Percentiles rank a stretch among this genome's conserved stretches.
Conservation (phyloP, 1,140 invertebrate genomes). For the Rhizoglyphus robini region DNA sequence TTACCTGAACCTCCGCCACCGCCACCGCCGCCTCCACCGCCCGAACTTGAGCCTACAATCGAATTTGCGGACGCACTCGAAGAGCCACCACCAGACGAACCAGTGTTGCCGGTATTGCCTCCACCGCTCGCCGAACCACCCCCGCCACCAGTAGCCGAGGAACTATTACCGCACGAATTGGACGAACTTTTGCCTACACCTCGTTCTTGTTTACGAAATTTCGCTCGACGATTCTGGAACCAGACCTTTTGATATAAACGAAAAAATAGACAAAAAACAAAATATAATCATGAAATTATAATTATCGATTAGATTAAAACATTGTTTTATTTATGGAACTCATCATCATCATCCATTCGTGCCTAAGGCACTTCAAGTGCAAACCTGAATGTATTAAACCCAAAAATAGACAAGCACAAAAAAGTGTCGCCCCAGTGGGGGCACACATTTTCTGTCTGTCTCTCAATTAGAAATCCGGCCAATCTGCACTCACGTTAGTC, state of each 20-base stretch:
- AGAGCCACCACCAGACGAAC: not conserved
- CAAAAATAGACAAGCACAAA: too few relatives aligned
- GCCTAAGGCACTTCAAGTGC: too few relatives aligned
- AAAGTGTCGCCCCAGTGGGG: too few relatives aligned
- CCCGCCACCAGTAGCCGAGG: not conserved
- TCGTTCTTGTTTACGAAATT: constrained; percentile 37
- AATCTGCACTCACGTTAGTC: too few relatives aligned
- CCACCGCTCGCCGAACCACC: not conserved
- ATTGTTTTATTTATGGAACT: too few relatives aligned
- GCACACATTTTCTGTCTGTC: too few relatives aligned
- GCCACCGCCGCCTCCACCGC: not conserved
- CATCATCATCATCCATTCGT: too few relatives aligned
- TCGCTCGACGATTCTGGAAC: constrained; percentile 84
- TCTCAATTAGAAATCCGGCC: too few relatives aligned
- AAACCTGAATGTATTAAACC: too few relatives aligned
- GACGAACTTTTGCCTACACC: not conserved
- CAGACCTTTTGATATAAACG: constrained; percentile 52
- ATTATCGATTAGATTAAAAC: too few relatives aligned
- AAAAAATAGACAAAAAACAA: not conserved
- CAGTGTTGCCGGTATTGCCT: not conserved
- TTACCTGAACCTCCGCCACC: not conserved
- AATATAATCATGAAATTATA: too few relatives aligned
- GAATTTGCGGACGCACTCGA: not conserved
- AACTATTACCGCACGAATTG: not conserved
- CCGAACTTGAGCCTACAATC: not conserved